phyloP scores from a whole-genome alignment of 1,140 invertebrate genomes.

The Colletes gigas region DNA sequence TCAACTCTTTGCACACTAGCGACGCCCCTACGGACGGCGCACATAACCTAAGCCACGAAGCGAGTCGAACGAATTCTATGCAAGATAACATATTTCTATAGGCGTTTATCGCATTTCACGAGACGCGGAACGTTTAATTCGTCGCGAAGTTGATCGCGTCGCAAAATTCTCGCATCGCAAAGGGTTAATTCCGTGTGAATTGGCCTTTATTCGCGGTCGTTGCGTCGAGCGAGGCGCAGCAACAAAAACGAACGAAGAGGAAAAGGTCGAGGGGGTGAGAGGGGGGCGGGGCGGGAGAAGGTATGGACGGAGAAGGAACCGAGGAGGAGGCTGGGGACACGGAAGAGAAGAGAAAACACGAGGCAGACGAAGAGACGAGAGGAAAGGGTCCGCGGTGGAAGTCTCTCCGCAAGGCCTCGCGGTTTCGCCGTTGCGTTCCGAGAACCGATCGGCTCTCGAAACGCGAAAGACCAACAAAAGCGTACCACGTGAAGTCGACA shows the following conservation, averaged over 20 bases:
- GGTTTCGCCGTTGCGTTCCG: conserved; percentile 65
- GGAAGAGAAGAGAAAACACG: conserved; percentile 50
- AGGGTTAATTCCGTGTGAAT: conserved; percentile 18
- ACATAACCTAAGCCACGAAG: no score
- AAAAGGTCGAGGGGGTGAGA: conserved; percentile 24
- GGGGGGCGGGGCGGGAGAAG: no score
- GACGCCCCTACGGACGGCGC: no score
- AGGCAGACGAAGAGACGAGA: conserved; percentile 56
- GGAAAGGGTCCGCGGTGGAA: conserved; percentile 48
- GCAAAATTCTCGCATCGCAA: neutral
- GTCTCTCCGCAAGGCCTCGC: conserved; percentile 53
- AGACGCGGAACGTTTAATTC: no score
- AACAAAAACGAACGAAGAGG: conserved; percentile 26
- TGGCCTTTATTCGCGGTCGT: conserved; percentile 11
- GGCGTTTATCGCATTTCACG: no score
- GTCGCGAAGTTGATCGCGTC: no score
- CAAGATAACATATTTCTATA: no score
- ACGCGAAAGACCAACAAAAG: conserved; percentile 33
- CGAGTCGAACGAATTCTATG: no score
- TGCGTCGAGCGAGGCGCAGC: neutral
- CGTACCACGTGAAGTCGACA: conserved; percentile 3
- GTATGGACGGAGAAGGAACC: conserved; percentile 46
- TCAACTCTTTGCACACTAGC: no score
- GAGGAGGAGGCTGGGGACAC: conserved; percentile 49
- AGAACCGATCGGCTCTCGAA: conserved; percentile 69